Conservation (phyloP, 2,113 vertebrate genomes). For the Protobothrops mucrosquamatus region DNA sequence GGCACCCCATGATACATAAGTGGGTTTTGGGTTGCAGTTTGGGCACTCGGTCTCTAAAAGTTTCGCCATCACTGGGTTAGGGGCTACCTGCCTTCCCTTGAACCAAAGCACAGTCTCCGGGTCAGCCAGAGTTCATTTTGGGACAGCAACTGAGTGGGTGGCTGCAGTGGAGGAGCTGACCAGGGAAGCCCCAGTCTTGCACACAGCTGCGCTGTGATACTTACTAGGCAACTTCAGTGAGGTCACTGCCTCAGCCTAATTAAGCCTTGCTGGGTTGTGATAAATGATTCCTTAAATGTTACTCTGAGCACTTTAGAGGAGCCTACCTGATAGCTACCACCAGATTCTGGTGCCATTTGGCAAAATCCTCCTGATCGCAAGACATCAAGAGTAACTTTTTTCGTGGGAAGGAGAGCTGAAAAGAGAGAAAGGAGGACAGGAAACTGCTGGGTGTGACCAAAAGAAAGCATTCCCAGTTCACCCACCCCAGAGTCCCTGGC, state of each 20-base stretch:
- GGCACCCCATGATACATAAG: no score
- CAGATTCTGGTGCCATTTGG: constrained; percentile 83
- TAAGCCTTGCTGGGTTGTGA: no score
- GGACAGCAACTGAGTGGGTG: neutral
- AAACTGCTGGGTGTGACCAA: neutral
- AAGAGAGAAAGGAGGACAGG: constrained; percentile 15
- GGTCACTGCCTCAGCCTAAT: neutral
- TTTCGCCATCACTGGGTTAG: no score
- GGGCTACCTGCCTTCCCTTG: neutral
- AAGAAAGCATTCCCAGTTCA: neutral
- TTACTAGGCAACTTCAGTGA: neutral
- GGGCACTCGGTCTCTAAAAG: no score
- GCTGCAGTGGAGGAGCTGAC: no score
- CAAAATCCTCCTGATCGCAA: constrained; percentile 82
- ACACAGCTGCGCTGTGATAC: neutral
- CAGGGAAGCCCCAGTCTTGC: neutral
- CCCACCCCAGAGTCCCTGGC: neutral
- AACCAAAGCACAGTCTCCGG: no score
- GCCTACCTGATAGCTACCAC: constrained; percentile 76
- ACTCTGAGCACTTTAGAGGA: neutral
- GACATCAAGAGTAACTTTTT: constrained; percentile 92
- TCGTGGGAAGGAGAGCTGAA: constrained; percentile 84
- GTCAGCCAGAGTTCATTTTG: no score
- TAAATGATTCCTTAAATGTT: neutral
- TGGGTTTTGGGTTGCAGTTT: no score